Percentiles rank a stretch among this genome's conserved stretches.
Conservation (phyloP, 2,888 invertebrate species). For the Dasypolia templi region DNA sequence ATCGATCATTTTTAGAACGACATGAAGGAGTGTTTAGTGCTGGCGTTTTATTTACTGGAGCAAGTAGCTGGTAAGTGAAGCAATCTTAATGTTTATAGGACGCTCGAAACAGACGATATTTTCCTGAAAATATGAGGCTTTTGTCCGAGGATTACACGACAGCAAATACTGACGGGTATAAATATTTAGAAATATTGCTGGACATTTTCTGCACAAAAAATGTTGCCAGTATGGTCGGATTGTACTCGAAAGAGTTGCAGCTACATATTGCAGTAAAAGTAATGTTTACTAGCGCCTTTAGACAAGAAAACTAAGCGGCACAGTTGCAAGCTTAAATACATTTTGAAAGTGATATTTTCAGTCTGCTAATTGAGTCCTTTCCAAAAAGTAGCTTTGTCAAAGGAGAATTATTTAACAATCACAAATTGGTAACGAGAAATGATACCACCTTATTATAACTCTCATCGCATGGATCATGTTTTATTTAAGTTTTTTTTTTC, state of each 20-base stretch:
- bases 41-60: constrained; percentile 6
- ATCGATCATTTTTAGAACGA: constrained; percentile 70
- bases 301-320: background rate
- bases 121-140: too few species aligned
- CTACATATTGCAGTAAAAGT: background rate
- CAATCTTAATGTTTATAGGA: background rate
- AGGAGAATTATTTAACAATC: background rate
- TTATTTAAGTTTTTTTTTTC: too few species aligned
- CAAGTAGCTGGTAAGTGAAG: background rate
- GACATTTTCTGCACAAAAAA: background rate
- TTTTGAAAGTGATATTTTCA: background rate
- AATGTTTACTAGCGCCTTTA: background rate
- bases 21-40: constrained; percentile 44
- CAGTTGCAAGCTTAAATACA: background rate
- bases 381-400: background rate
- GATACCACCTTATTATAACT: too few species aligned
- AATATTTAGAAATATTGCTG: too few species aligned
- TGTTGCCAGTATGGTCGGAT: too few species aligned
- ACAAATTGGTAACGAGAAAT: background rate
- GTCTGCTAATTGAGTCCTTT: background rate
- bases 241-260: background rate
- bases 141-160: too few species aligned
- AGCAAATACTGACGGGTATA: too few species aligned
- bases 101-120: too few species aligned
- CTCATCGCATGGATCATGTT: background rate